phyloP scores from a whole-genome alignment of 64 coral and sea anemone species.

The Cladopsammia gracilis region DNA sequence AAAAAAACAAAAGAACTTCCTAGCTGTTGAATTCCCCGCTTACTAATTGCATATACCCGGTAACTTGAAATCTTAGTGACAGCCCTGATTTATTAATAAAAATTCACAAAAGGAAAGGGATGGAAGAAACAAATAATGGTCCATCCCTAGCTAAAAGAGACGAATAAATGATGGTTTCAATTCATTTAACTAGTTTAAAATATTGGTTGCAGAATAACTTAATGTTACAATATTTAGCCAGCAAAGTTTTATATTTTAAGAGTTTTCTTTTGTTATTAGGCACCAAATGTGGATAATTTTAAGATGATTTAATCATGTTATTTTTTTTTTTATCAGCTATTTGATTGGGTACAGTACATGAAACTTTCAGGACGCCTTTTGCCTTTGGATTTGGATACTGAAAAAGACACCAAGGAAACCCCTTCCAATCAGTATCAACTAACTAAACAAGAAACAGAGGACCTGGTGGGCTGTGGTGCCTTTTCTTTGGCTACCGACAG shows the following conservation, averaged over 20 bases:
- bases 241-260: not conserved
- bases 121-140: slow-evolving; percentile 6
- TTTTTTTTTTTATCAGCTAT: not conserved
- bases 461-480: not conserved
- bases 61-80: too few species aligned
- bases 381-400: not conserved
- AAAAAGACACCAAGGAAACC: not conserved
- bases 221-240: not conserved
- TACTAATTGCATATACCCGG: too few species aligned
- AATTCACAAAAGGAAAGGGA: slow-evolving; percentile 9
- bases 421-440: not conserved
- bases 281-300: not conserved
- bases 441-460: not conserved
- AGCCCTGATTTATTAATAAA: not conserved
- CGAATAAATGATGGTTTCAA: slow-evolving; percentile 7
- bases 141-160: not conserved
- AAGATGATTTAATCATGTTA: not conserved
- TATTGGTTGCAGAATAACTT: not conserved
- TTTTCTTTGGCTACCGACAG: not conserved
- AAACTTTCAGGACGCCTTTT: slow-evolving; percentile 2
- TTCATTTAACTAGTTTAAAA: not conserved
- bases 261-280: slow-evolving; percentile 1
- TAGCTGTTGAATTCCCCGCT: too few species aligned
- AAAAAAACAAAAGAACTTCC: too few species aligned
- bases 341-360: not conserved